Conservation (phyloP, 2,888 invertebrate species). For the Autographa gamma region DNA sequence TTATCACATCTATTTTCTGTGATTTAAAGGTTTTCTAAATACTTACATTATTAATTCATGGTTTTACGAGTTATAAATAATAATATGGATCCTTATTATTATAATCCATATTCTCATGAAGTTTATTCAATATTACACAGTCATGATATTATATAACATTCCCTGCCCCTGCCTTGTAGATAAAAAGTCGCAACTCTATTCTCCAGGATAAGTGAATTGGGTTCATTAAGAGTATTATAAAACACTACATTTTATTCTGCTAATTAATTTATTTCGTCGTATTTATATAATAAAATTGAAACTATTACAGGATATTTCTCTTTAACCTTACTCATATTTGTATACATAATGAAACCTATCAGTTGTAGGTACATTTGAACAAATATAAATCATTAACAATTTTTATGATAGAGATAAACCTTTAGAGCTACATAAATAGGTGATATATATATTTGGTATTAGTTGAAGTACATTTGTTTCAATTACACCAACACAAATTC, state of each 20-base stretch:
- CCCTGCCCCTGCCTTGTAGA: constrained; percentile 3
- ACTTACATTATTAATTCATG: constrained; percentile 6
- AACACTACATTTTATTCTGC: constrained; percentile 31
- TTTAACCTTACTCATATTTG: constrained; percentile 37
- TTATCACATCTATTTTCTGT: neutral
- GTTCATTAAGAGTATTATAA: neutral
- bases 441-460: constrained; percentile 43
- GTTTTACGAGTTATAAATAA: neutral
- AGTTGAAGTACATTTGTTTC: constrained; percentile 28
- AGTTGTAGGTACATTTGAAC: constrained; percentile 28
- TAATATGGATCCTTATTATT: neutral
- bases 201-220: neutral
- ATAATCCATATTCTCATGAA: neutral
- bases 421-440: constrained; percentile 56
- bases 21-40: neutral
- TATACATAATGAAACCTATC: constrained; percentile 25
- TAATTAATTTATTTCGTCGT: constrained; percentile 50
- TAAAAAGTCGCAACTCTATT: neutral
- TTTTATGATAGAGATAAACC: constrained; percentile 39
- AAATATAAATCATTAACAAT: constrained; percentile 46
- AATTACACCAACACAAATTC: constrained; percentile 91
- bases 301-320: constrained; percentile 50
- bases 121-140: neutral
- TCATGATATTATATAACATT: neutral
- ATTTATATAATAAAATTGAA: constrained; percentile 43